phyloP scores from a whole-genome alignment of 2,797 vertebrate species.

The Falco concolor region DNA sequence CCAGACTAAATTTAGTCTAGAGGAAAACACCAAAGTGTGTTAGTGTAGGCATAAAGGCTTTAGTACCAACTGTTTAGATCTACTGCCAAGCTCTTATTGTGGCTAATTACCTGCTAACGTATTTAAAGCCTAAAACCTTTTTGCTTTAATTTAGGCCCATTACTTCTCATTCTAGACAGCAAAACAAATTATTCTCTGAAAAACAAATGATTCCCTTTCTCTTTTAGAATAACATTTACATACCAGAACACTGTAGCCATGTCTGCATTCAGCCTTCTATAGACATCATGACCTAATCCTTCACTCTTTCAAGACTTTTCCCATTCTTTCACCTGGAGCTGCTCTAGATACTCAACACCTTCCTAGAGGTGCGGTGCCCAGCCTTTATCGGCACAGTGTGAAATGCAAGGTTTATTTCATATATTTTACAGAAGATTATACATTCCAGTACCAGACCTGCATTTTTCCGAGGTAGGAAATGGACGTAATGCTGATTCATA shows the following conservation, averaged over 20 bases:
- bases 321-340: background rate
- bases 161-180: background rate
- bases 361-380: background rate
- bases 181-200: background rate
- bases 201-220: background rate
- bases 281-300: background rate
- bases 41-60: background rate
- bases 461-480: background rate
- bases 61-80: background rate
- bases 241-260: background rate
- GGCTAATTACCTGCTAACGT: background rate
- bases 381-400: background rate
- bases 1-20: background rate
- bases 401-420: background rate
- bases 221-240: background rate
- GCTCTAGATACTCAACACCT: background rate
- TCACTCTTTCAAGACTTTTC: background rate
- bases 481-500: background rate
- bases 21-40: background rate
- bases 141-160: background rate
- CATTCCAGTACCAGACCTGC: background rate
- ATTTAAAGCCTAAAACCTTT: background rate
- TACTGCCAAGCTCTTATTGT: background rate
- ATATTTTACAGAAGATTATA: background rate
- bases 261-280: background rate